These are phyloP conservation scores for Agapornis roseicollis DNA, from an alignment of 2,113 vertebrate species.

Conservation along the genomic window DNA sequence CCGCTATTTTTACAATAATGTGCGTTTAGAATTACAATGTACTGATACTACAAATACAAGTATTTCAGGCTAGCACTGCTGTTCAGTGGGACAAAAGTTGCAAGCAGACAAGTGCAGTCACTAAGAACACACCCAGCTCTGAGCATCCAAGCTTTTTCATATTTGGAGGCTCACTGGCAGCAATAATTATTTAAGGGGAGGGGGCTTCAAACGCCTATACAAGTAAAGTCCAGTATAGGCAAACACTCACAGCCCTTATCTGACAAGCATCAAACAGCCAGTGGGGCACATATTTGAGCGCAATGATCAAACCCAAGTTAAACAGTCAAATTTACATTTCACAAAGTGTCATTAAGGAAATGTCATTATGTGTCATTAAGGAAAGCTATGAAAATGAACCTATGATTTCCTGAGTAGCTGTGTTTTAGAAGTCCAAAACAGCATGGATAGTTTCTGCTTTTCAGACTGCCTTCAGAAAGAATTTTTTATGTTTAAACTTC, in stretches of 20 bases:
- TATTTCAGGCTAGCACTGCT: neutral
- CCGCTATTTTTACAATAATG: neutral
- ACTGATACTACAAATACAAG: neutral
- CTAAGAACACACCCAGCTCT: neutral
- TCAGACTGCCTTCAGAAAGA: neutral
- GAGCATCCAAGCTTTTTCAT: neutral
- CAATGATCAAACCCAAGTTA: neutral
- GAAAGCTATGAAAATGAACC: neutral
- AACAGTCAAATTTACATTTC: neutral
- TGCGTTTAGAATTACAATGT: neutral
- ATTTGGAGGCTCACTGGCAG: neutral
- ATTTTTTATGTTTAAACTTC: neutral
- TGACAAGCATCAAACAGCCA: neutral
- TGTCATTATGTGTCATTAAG: too few species aligned
- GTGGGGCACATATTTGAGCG: neutral
- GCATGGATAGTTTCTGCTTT: neutral
- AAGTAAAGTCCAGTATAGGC: neutral
- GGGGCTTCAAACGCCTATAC: neutral
- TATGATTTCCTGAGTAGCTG: neutral
- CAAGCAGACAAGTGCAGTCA: neutral
- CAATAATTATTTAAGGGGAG: neutral
- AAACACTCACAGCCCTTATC: neutral
- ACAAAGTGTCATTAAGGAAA: neutral
- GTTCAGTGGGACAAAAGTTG: neutral
- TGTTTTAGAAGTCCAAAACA: neutral